Percentiles rank a stretch among this genome's conserved stretches.
Evolutionary conservation across 1,140 invertebrate species (phyloP).

Genomic region (Nilaparvata lugens): DNA sequence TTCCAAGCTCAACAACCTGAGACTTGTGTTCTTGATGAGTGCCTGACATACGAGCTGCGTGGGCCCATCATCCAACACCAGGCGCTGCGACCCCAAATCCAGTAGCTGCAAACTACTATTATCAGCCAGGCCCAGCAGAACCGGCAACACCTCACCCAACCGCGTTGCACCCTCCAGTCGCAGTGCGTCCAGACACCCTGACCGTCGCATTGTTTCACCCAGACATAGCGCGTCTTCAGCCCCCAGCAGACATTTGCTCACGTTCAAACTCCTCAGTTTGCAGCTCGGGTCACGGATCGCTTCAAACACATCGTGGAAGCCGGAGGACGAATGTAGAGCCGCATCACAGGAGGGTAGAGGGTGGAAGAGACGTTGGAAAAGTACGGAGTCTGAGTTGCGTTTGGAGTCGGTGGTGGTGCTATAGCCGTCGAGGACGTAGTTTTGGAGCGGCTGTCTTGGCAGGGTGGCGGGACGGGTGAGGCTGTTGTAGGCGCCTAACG

Average conservation of each 20-base stretch:
- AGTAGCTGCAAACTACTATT: constrained; percentile 43
- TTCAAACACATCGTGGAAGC: constrained; percentile 40
- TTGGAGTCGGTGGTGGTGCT: constrained; percentile 35
- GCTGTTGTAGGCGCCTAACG: constrained; percentile 35
- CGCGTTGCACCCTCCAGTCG: constrained; percentile 42
- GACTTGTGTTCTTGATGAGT: constrained; percentile 40
- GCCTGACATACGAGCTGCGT: constrained; percentile 42
- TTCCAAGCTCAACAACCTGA: constrained; percentile 42
- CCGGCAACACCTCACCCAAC: constrained; percentile 40
- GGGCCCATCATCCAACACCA: constrained; percentile 45
- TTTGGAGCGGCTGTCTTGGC: constrained; percentile 37
- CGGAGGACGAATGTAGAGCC: constrained; percentile 36
- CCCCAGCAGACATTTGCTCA: constrained; percentile 41
- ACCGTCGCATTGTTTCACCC: constrained; percentile 43
- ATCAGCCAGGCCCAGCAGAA: constrained; percentile 42
- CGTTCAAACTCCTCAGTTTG: constrained; percentile 41
- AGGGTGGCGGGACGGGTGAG: constrained; percentile 38
- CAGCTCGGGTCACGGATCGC: constrained; percentile 39
- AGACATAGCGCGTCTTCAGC: constrained; percentile 44
- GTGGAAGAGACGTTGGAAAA: constrained; percentile 41
- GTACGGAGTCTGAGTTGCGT: constrained; percentile 42
- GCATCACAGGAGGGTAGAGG: constrained; percentile 42
- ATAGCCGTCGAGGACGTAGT: constrained; percentile 29
- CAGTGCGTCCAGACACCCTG: constrained; percentile 41
- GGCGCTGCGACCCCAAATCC: constrained; percentile 42